Conservation (phyloP, 2,797 vertebrate species). For the Gymnothorax javanicus region DNA sequence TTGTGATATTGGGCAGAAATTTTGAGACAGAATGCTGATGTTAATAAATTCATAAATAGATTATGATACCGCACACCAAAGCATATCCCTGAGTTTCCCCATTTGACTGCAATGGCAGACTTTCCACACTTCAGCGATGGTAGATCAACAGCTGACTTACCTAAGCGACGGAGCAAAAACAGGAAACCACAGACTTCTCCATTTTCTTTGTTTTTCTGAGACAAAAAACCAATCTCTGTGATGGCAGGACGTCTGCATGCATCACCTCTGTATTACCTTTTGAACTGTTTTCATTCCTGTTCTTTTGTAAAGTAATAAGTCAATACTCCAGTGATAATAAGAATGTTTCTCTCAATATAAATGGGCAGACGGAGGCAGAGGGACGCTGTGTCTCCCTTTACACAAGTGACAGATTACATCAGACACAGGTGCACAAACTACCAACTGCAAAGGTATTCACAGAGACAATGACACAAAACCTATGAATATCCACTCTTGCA, state of each 20-base stretch:
- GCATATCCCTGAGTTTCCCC: neutral
- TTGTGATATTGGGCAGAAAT: neutral
- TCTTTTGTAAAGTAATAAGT: neutral
- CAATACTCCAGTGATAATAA: neutral
- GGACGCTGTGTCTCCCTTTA: neutral
- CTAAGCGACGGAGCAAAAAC: conserved; percentile 16
- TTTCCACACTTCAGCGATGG: neutral
- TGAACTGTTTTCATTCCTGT: too few relatives aligned
- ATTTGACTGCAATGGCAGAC: neutral
- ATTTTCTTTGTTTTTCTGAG: conserved; percentile 2
- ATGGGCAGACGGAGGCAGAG: neutral
- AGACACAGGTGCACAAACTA: neutral
- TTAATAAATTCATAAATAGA: neutral
- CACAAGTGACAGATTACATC: neutral
- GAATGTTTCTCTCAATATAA: neutral
- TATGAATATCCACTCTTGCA: neutral
- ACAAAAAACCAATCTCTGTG: neutral
- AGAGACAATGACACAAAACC: conserved; percentile 7
- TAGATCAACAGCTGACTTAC: conserved; percentile 18
- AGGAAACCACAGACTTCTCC: conserved; percentile 34
- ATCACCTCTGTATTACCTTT: neutral
- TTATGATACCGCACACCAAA: neutral
- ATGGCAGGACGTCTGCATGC: conserved; percentile 26
- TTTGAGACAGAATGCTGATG: neutral
- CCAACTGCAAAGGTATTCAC: neutral